Evolutionary conservation across 1,140 invertebrate genomes (phyloP).

Genomic region (Theocolax elegans): DNA sequence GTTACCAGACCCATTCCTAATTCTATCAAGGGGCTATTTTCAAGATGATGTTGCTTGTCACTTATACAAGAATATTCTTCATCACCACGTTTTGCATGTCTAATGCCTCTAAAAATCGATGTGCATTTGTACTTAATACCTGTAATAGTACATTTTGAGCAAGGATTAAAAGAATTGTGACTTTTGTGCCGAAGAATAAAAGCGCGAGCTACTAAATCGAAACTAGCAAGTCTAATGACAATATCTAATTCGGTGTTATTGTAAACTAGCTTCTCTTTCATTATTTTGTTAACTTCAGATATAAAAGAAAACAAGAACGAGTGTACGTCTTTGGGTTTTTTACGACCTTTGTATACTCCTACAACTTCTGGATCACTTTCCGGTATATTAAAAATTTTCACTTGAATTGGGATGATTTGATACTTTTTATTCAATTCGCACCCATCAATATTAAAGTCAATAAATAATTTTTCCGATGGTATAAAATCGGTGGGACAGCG

Average conservation of each 20-base stretch:
- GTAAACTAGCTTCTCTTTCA: background rate
- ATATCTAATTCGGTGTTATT: background rate
- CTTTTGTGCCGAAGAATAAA: constrained; percentile 8
- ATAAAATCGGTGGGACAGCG: background rate
- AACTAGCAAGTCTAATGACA: background rate
- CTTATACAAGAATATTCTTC: constrained; percentile 29
- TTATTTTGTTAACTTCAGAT: constrained; percentile 12
- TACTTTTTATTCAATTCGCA: constrained; percentile 8
- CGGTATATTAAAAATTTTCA: constrained; percentile 23
- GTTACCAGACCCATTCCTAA: no score
- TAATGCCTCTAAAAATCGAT: constrained; percentile 8
- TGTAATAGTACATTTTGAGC: constrained; percentile 42
- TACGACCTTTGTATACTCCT: constrained; percentile 22
- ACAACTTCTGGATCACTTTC: constrained; percentile 14
- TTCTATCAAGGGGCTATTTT: background rate
- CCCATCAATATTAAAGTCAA: constrained; percentile 40
- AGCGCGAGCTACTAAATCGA: background rate
- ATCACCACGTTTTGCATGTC: constrained; percentile 23
- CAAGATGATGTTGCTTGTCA: constrained; percentile 39
- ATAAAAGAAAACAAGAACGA: constrained; percentile 34
- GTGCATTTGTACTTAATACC: background rate
- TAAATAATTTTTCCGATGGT: constrained; percentile 1
- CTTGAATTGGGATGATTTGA: constrained; percentile 10
- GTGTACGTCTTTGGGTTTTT: constrained; percentile 16
- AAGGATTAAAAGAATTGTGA: constrained; percentile 24